phyloP scores from a whole-genome alignment of 2,113 vertebrate genomes.

The Colistium nudipinnis region DNA sequence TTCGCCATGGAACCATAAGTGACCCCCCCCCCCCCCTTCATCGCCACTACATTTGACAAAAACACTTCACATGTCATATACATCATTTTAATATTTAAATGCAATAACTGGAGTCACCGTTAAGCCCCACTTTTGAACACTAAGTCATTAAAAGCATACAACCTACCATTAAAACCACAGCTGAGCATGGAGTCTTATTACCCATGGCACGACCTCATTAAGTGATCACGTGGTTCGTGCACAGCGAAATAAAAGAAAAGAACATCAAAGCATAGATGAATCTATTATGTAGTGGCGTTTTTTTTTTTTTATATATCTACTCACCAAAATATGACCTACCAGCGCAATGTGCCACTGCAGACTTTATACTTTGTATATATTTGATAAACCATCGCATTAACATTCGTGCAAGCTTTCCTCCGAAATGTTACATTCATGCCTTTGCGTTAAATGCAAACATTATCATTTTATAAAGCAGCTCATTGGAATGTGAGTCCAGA shows the following conservation, averaged over 20 bases:
- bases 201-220: background rate
- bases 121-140: background rate
- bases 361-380: background rate
- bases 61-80: conserved; percentile 9
- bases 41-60: background rate
- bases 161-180: no score
- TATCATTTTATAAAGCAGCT: no score
- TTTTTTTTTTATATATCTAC: no score
- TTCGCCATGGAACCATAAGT: conserved; percentile 1
- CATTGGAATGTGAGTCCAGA: background rate
- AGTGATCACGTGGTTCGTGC: background rate
- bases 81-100: background rate
- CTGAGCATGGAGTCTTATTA: background rate
- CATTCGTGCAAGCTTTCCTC: no score
- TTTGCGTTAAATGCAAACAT: background rate
- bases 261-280: background rate
- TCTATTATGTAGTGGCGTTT: background rate
- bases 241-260: background rate
- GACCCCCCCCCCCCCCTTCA: background rate
- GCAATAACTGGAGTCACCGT: background rate
- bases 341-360: background rate
- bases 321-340: no score
- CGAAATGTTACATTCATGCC: no score
- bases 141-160: background rate
- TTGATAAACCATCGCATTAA: no score